phyloP scores from a whole-genome alignment of 2,888 invertebrate genomes.

The Lysandra bellargus region DNA sequence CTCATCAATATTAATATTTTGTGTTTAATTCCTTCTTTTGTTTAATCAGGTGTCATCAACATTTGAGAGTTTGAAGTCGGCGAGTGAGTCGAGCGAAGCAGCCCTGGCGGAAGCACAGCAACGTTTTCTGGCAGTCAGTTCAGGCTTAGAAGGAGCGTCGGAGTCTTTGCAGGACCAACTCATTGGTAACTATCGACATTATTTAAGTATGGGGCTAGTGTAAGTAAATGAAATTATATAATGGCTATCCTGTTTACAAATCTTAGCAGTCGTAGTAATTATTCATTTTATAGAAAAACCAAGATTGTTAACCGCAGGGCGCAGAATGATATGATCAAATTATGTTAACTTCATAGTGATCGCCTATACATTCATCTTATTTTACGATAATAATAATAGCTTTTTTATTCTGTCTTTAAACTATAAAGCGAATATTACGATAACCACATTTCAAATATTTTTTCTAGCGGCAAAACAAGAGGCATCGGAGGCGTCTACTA shows the following conservation, averaged over 20 bases:
- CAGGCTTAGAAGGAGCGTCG: slow-evolving; percentile 90
- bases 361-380: too few species aligned
- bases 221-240: too few species aligned
- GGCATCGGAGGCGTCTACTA: slow-evolving; percentile 88
- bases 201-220: not conserved
- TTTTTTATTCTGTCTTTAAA: too few species aligned
- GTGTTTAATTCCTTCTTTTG: not conserved
- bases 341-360: too few species aligned
- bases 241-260: too few species aligned
- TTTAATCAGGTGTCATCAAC: slow-evolving; percentile 74
- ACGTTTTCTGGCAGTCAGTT: slow-evolving; percentile 90
- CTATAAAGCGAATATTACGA: too few species aligned
- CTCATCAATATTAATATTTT: not conserved
- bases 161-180: slow-evolving; percentile 94
- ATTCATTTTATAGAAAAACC: too few species aligned
- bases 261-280: too few species aligned
- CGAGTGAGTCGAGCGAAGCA: slow-evolving; percentile 83
- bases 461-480: slow-evolving; percentile 86
- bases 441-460: not conserved
- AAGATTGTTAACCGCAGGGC: too few species aligned
- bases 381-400: too few species aligned
- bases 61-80: slow-evolving; percentile 84
- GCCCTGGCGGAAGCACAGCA: slow-evolving; percentile 87
- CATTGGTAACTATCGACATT: slow-evolving; percentile 79
- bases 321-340: too few species aligned